These are phyloP conservation scores for Drosophila ironensis DNA, from an alignment of 1,140 invertebrate genomes.

Conservation along the genomic window DNA sequence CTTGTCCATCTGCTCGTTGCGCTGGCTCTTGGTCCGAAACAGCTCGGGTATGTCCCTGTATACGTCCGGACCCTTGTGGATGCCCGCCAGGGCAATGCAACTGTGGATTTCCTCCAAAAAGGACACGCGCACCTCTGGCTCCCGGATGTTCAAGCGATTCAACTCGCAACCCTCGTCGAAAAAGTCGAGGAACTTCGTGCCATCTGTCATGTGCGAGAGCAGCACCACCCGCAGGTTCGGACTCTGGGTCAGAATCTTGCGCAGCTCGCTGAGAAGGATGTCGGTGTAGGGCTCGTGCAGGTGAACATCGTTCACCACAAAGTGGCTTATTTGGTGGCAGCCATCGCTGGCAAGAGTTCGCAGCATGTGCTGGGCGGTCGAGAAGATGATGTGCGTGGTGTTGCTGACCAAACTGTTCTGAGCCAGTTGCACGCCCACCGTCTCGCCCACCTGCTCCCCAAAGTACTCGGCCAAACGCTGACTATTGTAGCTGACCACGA, in stretches of 20 bases:
- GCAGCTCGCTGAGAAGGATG: conserved; percentile 93
- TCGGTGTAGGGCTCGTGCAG: conserved; percentile 95
- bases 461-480: conserved; percentile 87
- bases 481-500: conserved; percentile 61
- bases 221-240: conserved; percentile 91
- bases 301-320: conserved; percentile 96
- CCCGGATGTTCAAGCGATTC: neutral
- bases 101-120: conserved; percentile 53
- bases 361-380: conserved; percentile 58
- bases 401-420: conserved; percentile 83
- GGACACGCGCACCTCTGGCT: neutral
- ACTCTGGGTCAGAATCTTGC: conserved; percentile 88
- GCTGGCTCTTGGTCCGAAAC: conserved; percentile 26
- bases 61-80: conserved; percentile 35
- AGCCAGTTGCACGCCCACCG: conserved; percentile 96
- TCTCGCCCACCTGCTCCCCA: conserved; percentile 92
- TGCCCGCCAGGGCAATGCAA: conserved; percentile 7
- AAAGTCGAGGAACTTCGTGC: conserved; percentile 29
- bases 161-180: conserved; percentile 55
- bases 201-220: conserved; percentile 85
- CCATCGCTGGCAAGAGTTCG: conserved; percentile 77
- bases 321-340: conserved; percentile 88
- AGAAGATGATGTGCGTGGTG: conserved; percentile 53
- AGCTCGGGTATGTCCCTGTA: conserved; percentile 85
- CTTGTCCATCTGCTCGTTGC: conserved; percentile 50